These are phyloP conservation scores for Maccullochella peelii DNA, from an alignment of 2,113 vertebrate genomes.

Conservation along the genomic window DNA sequence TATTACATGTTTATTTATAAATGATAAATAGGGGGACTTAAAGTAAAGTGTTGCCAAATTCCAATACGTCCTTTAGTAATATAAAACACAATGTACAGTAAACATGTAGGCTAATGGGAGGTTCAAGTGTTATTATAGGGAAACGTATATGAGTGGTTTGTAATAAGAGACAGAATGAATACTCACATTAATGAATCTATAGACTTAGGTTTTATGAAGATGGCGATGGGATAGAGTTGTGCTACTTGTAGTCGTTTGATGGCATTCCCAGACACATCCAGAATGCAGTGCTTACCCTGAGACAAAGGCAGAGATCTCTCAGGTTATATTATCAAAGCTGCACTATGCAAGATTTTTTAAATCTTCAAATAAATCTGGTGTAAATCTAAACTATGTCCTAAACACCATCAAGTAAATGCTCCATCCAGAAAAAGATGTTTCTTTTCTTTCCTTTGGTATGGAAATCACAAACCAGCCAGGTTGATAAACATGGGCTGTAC, in stretches of 20 bases:
- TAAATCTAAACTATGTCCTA: background rate
- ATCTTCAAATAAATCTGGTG: background rate
- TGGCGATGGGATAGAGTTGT: conserved; percentile 97
- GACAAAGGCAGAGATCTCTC: conserved; percentile 62
- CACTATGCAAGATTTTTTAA: background rate
- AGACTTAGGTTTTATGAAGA: conserved; percentile 97
- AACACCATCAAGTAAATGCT: background rate
- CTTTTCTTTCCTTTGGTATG: background rate
- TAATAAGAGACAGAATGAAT: conserved; percentile 22
- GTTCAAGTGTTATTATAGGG: background rate
- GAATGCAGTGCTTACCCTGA: conserved; percentile 98
- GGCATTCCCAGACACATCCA: conserved; percentile 98
- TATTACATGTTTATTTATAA: background rate
- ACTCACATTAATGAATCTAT: conserved; percentile 96
- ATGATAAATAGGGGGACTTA: background rate
- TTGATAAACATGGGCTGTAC: background rate
- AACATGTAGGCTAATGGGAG: background rate
- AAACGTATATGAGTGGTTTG: background rate
- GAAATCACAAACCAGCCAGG: background rate
- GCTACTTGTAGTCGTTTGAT: conserved; percentile 99
- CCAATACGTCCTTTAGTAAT: background rate
- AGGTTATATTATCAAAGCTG: background rate
- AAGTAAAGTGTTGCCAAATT: background rate
- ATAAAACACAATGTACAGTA: background rate
- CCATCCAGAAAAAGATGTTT: background rate